These are phyloP conservation scores for Lagopus muta DNA, from an alignment of 2,113 vertebrate genomes.

Conservation along the genomic window DNA sequence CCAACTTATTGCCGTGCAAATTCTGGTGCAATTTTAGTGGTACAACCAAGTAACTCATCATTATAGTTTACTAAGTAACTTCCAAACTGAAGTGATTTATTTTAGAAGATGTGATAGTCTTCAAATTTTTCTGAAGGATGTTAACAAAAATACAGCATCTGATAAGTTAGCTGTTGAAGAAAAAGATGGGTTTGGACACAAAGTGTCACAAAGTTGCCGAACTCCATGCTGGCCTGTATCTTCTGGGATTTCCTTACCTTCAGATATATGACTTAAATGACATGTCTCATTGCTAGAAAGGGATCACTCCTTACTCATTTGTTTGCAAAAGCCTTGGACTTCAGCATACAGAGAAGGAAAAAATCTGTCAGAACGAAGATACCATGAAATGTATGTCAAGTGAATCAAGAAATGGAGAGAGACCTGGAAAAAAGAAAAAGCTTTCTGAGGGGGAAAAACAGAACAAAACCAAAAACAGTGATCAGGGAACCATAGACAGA, in stretches of 20 bases:
- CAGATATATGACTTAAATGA: neutral
- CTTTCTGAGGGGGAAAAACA: neutral
- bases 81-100: neutral
- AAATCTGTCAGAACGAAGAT: neutral
- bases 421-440: neutral
- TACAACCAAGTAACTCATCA: neutral
- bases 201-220: neutral
- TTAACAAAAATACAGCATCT: neutral
- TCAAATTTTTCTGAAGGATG: neutral
- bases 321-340: neutral
- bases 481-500: neutral
- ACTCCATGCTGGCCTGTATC: neutral
- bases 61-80: neutral
- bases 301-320: neutral
- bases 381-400: fast-evolving
- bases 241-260: neutral
- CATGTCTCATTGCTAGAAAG: neutral
- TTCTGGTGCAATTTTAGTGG: neutral
- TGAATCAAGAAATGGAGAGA: neutral
- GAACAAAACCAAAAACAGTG: neutral
- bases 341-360: neutral
- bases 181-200: neutral
- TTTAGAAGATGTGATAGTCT: neutral
- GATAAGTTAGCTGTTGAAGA: neutral
- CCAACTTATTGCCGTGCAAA: neutral